Evolutionary conservation across 2,888 invertebrate genomes (phyloP), one percentile per base, ranked within the genome.

Genomic region (Brassicogethes aeneus): DNA sequence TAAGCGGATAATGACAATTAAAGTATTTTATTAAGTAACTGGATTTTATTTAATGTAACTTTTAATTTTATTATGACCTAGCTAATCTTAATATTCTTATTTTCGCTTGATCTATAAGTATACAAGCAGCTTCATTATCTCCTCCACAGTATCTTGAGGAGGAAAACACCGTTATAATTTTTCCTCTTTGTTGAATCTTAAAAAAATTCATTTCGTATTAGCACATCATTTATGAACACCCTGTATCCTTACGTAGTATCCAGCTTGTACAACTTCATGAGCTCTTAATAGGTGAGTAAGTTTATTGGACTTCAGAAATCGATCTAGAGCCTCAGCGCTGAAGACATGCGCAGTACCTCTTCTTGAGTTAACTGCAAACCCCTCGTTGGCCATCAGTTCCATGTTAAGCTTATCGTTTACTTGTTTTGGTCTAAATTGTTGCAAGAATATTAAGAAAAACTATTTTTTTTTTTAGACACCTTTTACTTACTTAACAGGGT

Each of bases 261-360:
- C 85, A 44, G 72, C 72, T 57, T 78, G 77, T 39, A 81, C 80
- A 44, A 84, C 73, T 65, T 86, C 84, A 57, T 86, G 85, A 15
- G 85, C 86, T 36, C 85, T 65, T 38, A 86, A 73, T 2, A 86
- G 77, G 61, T 83, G 82, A 2, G 82, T 76, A 29, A 84, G 71
- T 36, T 73, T 73, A 65, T 85, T 83, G 44, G 72, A 69, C 31
- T 69, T 63, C 38, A 86, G 70, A 68, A 86, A 86, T 15, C 73
- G 64, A 46, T 79, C 75, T 32, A 85, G 68, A n/a, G 85, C 85
- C 32, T 72, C 72, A 52, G 73, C 72, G 57, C 75, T 79, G 67
- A 85, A 86, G 54, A 82, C 74, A 64, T 82, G 81, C 2, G 80
- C 85, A 0, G 85, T 85, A 42, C 83, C 82, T 50, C 86, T 73